phyloP scores from a whole-genome alignment of 2,797 vertebrate species.

The Eremophila alpestris region DNA sequence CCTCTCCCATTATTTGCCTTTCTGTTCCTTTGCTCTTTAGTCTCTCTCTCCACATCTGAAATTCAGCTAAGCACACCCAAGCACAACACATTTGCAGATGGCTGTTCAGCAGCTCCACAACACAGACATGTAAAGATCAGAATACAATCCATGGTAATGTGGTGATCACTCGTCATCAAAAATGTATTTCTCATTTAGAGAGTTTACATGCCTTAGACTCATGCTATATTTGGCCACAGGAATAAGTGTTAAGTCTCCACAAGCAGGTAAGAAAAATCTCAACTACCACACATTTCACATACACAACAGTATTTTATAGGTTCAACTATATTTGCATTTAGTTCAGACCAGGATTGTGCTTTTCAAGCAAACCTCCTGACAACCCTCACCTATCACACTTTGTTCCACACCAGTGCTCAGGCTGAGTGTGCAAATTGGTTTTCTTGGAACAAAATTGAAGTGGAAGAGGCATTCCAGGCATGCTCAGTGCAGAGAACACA shows the following conservation, averaged over 20 bases:
- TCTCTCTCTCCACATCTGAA: not conserved
- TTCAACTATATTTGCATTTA: not conserved
- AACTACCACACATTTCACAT: not conserved
- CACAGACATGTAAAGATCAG: not conserved
- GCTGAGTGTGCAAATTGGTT: not conserved
- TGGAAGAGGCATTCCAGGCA: not conserved
- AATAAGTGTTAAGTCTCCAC: not conserved
- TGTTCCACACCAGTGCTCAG: not conserved
- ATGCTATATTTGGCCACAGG: too few species aligned
- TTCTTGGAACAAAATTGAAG: not conserved
- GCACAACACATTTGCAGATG: not conserved
- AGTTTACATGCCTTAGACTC: not conserved
- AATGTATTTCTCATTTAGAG: not conserved
- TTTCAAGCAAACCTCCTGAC: not conserved
- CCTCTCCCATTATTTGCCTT: not conserved
- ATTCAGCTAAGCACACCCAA: not conserved
- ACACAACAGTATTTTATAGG: not conserved
- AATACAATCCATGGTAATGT: not conserved
- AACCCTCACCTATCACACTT: not conserved
- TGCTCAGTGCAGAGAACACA: not conserved
- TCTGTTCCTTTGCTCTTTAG: not conserved
- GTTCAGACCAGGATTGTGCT: not conserved
- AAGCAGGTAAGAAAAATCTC: not conserved
- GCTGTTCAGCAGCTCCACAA: not conserved
- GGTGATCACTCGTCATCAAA: not conserved